Evolutionary conservation across 2,888 invertebrate species (phyloP), one percentile per base, ranked within the genome.

Genomic region (Melinopterus prodromus): DNA sequence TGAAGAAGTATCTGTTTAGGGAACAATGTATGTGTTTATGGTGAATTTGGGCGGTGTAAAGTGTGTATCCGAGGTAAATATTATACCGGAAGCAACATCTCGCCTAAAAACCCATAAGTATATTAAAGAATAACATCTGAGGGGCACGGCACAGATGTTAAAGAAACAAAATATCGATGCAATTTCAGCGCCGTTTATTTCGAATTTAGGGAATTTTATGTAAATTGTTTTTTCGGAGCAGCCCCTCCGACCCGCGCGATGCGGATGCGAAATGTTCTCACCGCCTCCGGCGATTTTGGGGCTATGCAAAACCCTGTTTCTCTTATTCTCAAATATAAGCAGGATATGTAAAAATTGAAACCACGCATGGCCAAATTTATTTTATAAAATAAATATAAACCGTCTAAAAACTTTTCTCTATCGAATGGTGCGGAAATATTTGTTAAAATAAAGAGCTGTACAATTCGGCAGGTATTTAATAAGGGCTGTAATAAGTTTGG

Each of bases 41-140:
- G 53, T 53, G 5, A 3, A 53, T 53, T 53, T 53, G 1, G 53
- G 53, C 53, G 53, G 53, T 53, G 53, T 4, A 53, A 53, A 53
- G 53, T 53, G 12, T 53, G 53, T 53, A 53, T 1, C 12, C 53
- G 53, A 53, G 53, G 53, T 53, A 53, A 53, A 53, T 53, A 53
- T 53, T 53, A 53, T 53, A 3, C 53, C 12, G 53, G 53, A 7
- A 53, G 53, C 53, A 53, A 53, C 9, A 53, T 53, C 5, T 53
- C 53, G 53, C 53, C 53, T 53, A 53, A 53, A 53, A 53, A 53
- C 53, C 53, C 53, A 37, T 77, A 77, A 77, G 77, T 77, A 71
- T 77, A 77, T 77, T 77, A 77, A 77, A 77, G 53, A 77, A 77
- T 77, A 77, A 77, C 77, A 77, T 71, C 77, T 53, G 53, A 53